A percentile compares a stretch with the other conserved stretches of the same genome.
These are phyloP conservation scores for Ditylenchus weischeri DNA, from an alignment of 2,888 invertebrate species.

Conservation along the genomic window DNA sequence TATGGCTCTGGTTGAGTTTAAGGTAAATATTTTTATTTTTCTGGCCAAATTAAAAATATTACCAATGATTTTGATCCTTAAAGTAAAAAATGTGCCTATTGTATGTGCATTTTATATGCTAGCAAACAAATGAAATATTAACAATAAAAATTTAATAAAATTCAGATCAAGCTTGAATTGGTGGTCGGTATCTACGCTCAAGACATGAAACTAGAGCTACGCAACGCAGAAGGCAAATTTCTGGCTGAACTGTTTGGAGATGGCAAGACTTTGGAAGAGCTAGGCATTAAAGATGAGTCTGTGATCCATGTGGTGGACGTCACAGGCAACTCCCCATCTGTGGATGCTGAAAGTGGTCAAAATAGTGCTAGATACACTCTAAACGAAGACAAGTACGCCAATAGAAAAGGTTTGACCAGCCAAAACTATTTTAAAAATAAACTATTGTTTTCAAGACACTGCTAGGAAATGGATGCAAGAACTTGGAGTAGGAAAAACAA, in stretches of 20 bases:
- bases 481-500: slow-evolving; percentile 5
- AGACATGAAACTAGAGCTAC: slow-evolving; percentile 25
- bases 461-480: slow-evolving; percentile 25
- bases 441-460: too few relatives aligned
- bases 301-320: slow-evolving; percentile 17
- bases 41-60: too few relatives aligned
- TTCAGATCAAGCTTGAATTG: slow-evolving; percentile 25
- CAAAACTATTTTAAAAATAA: not conserved
- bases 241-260: slow-evolving; percentile 19
- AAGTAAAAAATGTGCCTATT: too few relatives aligned
- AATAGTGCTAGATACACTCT: slow-evolving; percentile 14
- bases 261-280: slow-evolving; percentile 20
- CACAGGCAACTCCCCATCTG: slow-evolving; percentile 8
- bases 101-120: not conserved
- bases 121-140: not conserved
- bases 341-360: not conserved
- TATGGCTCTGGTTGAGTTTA: slow-evolving; percentile 23
- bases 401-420: slow-evolving; percentile 14
- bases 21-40: slow-evolving; percentile 10
- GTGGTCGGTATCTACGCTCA: slow-evolving; percentile 22
- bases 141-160: too few relatives aligned
- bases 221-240: slow-evolving; percentile 19
- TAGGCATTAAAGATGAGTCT: slow-evolving; percentile 22
- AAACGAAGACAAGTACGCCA: slow-evolving; percentile 24
- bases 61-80: too few relatives aligned